phyloP scores from a whole-genome alignment of 1,140 invertebrate genomes.

The Sminthurides bifidus region DNA sequence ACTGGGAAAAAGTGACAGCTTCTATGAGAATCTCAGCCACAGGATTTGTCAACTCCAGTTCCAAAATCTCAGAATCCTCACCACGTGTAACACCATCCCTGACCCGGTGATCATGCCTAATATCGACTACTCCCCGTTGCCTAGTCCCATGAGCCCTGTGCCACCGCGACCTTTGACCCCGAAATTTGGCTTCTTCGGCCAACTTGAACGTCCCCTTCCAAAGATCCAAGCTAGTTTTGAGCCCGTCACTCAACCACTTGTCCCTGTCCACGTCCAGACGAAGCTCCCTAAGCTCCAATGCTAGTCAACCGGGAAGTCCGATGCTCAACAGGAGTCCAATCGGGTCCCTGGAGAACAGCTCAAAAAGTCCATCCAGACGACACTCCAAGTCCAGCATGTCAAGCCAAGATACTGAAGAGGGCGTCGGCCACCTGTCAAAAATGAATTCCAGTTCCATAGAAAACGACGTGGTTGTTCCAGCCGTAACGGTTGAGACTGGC shows the following conservation, averaged over 20 bases:
- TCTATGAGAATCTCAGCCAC: constrained; percentile 28
- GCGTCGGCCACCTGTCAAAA: background rate
- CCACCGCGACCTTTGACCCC: background rate
- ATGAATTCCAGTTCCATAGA: background rate
- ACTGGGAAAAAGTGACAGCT: constrained; percentile 28
- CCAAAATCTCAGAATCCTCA: constrained; percentile 28
- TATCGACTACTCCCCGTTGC: constrained; percentile 17
- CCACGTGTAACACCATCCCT: constrained; percentile 23
- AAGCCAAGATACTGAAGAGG: constrained; percentile 6
- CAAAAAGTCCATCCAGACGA: background rate
- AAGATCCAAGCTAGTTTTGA: constrained; percentile 1
- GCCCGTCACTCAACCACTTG: constrained; percentile 10
- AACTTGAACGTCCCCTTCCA: background rate
- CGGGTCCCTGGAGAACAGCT: background rate
- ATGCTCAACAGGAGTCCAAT: constrained; percentile 6
- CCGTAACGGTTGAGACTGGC: too few species aligned
- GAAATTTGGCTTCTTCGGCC: background rate
- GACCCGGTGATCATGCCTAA: constrained; percentile 17
- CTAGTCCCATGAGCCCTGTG: constrained; percentile 20
- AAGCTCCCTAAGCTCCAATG: constrained; percentile 12
- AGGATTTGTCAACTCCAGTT: constrained; percentile 31
- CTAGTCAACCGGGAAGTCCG: constrained; percentile 10
- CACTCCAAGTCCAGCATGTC: constrained; percentile 16
- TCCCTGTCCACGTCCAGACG: constrained; percentile 7
- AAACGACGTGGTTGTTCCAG: too few species aligned